A percentile compares a stretch with the other conserved stretches of the same genome.
Evolutionary conservation across 2,888 invertebrate genomes (phyloP).

Genomic region (Trileptium ribeirensis): DNA sequence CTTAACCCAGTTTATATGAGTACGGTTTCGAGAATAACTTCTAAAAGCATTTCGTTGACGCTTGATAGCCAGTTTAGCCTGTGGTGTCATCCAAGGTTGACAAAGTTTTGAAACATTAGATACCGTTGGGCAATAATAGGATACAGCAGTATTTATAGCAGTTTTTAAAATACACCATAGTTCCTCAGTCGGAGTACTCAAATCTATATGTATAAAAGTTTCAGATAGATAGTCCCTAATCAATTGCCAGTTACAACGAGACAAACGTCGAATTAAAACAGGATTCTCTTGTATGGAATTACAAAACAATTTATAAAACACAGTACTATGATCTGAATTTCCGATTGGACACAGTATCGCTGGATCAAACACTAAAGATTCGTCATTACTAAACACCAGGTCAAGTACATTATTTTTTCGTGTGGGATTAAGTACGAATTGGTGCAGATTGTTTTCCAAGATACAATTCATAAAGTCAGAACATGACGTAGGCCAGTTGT

Average conservation of each 20-base stretch:
- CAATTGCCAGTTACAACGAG: too few relatives aligned
- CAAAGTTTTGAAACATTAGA: background rate
- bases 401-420: background rate
- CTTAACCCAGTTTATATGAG: background rate
- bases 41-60: background rate
- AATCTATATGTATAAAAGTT: too few relatives aligned
- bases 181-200: too few relatives aligned
- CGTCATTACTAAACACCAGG: background rate
- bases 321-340: background rate
- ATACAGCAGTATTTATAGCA: too few relatives aligned
- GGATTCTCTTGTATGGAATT: too few relatives aligned
- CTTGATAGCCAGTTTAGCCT: background rate
- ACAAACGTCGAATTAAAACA: too few relatives aligned
- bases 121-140: too few relatives aligned
- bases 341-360: background rate
- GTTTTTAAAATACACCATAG: too few relatives aligned
- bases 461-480: background rate
- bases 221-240: too few relatives aligned
- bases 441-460: background rate
- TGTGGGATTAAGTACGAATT: background rate
- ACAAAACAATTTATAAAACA: background rate
- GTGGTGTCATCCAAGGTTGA: background rate
- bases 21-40: background rate
- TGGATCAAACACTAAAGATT: background rate
- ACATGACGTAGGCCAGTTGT: background rate